phyloP scores from a whole-genome alignment of 1,140 invertebrate species.

The Aradophagus sp. region DNA sequence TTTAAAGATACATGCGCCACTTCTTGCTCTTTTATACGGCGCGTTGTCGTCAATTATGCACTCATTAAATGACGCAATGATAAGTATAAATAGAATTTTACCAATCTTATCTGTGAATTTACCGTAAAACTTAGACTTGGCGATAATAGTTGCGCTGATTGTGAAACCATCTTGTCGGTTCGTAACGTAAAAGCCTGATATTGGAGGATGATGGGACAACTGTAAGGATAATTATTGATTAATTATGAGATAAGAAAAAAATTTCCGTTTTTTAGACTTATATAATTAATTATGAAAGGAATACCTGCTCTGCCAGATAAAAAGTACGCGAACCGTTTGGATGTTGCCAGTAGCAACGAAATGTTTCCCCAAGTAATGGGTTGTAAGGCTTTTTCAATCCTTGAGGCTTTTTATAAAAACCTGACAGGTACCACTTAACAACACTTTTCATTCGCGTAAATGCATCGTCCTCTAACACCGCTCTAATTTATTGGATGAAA shows the following conservation, averaged over 20 bases:
- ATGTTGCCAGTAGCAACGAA: slow-evolving; percentile 93
- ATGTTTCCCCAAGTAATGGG: slow-evolving; percentile 93
- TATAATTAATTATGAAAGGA: too few species aligned
- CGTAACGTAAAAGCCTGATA: slow-evolving; percentile 95
- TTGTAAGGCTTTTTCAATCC: slow-evolving; percentile 98
- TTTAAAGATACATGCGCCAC: too few species aligned
- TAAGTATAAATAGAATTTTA: not conserved
- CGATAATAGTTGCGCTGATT: slow-evolving; percentile 91
- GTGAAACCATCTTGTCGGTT: slow-evolving; percentile 95
- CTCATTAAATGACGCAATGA: too few species aligned
- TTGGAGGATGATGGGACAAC: slow-evolving; percentile 96
- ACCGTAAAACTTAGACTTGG: slow-evolving; percentile 96
- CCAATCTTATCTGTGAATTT: slow-evolving; percentile 6
- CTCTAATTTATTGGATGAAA: slow-evolving; percentile 76
- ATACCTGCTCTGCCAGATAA: slow-evolving; percentile 93
- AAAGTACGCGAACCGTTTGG: slow-evolving; percentile 89
- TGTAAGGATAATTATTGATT: slow-evolving; percentile 60
- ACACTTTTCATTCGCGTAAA: slow-evolving; percentile 92
- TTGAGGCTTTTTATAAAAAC: slow-evolving; percentile 92
- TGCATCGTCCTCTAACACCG: slow-evolving; percentile 89
- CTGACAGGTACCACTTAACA: slow-evolving; percentile 92
- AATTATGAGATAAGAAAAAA: not conserved
- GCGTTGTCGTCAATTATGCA: too few species aligned
- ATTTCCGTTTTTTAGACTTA: too few species aligned
- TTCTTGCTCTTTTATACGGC: too few species aligned